Evolutionary conservation across 2,113 vertebrate genomes (phyloP).

Genomic region (Balaeniceps rex): DNA sequence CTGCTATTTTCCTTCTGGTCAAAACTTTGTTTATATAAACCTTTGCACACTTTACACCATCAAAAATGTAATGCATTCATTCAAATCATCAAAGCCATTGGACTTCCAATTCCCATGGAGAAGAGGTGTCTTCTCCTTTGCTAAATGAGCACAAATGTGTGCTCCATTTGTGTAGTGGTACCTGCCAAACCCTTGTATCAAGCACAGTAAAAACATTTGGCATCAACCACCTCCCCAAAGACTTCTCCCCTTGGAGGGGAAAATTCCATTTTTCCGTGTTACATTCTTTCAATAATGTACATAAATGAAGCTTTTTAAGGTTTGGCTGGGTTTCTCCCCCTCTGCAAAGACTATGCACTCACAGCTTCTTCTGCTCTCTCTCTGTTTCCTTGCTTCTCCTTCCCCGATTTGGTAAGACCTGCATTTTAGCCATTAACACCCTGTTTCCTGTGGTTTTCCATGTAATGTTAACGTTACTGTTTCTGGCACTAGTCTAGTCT

Average conservation of each 20-base stretch:
- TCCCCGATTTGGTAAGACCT: not conserved
- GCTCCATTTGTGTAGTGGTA: not conserved
- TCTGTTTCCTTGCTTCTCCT: not conserved
- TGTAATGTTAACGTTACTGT: not conserved
- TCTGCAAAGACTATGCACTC: not conserved
- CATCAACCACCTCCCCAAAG: not conserved
- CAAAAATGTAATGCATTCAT: not conserved
- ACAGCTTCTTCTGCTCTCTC: not conserved
- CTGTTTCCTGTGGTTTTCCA: not conserved
- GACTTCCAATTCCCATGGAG: not conserved
- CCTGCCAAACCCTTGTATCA: not conserved
- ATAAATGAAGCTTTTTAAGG: not conserved
- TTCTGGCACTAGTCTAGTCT: not conserved
- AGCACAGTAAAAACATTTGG: not conserved
- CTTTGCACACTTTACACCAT: not conserved
- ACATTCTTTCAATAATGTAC: not conserved
- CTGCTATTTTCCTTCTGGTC: not conserved
- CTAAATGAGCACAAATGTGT: not conserved
- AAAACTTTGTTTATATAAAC: not conserved
- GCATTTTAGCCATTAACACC: not conserved
- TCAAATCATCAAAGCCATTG: not conserved
- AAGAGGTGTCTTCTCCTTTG: not conserved
- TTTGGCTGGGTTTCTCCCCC: not conserved
- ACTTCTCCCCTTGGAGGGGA: not conserved
- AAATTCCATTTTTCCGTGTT: not conserved